These are phyloP conservation scores for Callyntrura guangdongensis DNA, from an alignment of 2,888 invertebrate species.

Conservation along the genomic window DNA sequence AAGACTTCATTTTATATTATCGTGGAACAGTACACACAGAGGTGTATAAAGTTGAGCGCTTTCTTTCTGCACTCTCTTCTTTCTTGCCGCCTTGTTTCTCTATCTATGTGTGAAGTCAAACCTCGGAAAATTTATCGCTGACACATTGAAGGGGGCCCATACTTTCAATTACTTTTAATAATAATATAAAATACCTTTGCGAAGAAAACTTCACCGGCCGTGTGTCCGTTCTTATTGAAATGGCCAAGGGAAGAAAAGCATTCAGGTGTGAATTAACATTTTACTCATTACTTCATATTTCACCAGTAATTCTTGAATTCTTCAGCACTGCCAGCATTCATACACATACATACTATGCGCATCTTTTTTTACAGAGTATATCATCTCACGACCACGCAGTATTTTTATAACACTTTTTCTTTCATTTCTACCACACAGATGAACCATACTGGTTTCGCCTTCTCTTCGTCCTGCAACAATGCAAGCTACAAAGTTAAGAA, in stretches of 20 bases:
- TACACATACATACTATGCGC: neutral
- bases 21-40: conserved; percentile 16
- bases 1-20: conserved; percentile 49
- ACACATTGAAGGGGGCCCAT: conserved; percentile 84
- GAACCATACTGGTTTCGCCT: conserved; percentile 1
- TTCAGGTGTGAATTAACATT: conserved; percentile 69
- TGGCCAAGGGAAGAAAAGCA: conserved; percentile 40
- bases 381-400: conserved; percentile 27
- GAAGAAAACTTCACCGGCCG: conserved; percentile 63
- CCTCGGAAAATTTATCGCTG: conserved; percentile 84
- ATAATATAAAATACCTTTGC: conserved; percentile 63
- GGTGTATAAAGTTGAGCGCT: conserved; percentile 56
- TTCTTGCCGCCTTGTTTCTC: conserved; percentile 56
- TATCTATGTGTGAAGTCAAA: conserved; percentile 80
- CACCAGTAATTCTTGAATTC: conserved; percentile 51
- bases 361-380: neutral
- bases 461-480: neutral
- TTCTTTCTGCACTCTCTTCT: conserved; percentile 47
- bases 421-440: conserved; percentile 5
- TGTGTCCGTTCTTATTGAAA: conserved; percentile 13
- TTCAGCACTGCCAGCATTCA: neutral
- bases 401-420: neutral
- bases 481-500: too few species aligned
- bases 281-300: conserved; percentile 71
- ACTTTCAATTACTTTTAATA: conserved; percentile 83